phyloP scores from a whole-genome alignment of 2,113 vertebrate species.

The Pungitius pungitius region DNA sequence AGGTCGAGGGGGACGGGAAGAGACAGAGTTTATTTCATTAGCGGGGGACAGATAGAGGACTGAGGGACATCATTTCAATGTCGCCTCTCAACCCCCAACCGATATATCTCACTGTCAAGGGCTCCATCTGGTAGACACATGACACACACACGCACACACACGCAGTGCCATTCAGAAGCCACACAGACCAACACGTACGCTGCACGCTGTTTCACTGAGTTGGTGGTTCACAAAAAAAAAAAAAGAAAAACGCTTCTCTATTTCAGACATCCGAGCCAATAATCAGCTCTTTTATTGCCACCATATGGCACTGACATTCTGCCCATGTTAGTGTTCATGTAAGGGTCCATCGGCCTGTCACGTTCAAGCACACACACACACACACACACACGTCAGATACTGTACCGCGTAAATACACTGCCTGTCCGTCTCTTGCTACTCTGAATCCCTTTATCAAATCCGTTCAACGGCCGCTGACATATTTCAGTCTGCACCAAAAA shows the following conservation, averaged over 20 bases:
- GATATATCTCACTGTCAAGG: slow-evolving; percentile 60
- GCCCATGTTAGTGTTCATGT: slow-evolving; percentile 38
- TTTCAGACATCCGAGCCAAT: slow-evolving; percentile 47
- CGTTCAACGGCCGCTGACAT: background rate
- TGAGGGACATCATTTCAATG: slow-evolving; percentile 72
- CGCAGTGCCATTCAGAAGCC: slow-evolving; percentile 4
- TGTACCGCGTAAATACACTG: background rate
- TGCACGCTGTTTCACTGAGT: slow-evolving; percentile 33
- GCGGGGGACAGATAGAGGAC: slow-evolving; percentile 68
- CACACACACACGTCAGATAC: slow-evolving; percentile 6
- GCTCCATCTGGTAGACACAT: slow-evolving; percentile 67
- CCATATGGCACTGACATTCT: slow-evolving; percentile 50
- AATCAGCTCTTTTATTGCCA: slow-evolving; percentile 41
- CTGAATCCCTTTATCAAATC: background rate
- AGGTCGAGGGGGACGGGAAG: slow-evolving; percentile 23
- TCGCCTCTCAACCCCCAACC: slow-evolving; percentile 25
- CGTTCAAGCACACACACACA: slow-evolving; percentile 14
- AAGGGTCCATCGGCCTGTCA: slow-evolving; percentile 10
- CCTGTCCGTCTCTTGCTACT: background rate
- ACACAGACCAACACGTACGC: slow-evolving; percentile 25
- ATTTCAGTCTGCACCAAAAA: background rate
- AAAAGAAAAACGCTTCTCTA: background rate
- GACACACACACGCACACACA: slow-evolving; percentile 24
- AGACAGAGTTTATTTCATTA: slow-evolving; percentile 71
- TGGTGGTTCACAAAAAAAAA: slow-evolving; percentile 32